Percentiles rank a stretch among this genome's conserved stretches.
These are phyloP conservation scores for Sphenodon punctatus DNA, from an alignment of 2,797 vertebrate species.

Conservation along the genomic window DNA sequence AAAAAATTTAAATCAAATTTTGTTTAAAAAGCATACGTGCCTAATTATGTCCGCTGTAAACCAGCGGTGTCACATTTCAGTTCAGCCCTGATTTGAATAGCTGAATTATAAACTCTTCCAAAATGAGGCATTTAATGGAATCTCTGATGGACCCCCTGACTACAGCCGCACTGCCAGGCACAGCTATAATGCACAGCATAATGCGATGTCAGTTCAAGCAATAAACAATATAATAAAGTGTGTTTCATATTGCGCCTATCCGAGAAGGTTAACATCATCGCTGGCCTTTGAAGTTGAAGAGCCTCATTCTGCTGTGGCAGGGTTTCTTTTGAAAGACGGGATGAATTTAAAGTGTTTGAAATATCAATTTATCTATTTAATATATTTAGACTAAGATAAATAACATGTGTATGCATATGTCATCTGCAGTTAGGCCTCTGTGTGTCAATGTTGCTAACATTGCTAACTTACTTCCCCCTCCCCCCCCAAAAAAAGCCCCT, in stretches of 20 bases:
- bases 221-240: not conserved
- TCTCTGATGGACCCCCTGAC: not conserved
- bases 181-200: not conserved
- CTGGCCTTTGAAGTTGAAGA: not conserved
- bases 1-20: not conserved
- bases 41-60: not conserved
- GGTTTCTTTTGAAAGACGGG: not conserved
- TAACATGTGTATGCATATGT: constrained; percentile 29
- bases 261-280: accelerated
- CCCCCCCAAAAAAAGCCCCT: too few species aligned
- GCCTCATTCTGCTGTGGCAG: not conserved
- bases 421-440: constrained; percentile 38
- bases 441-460: constrained; percentile 36
- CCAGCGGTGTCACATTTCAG: not conserved
- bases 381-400: constrained; percentile 44
- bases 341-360: constrained; percentile 7
- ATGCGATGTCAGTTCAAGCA: not conserved
- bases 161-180: not conserved
- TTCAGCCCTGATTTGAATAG: not conserved
- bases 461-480: constrained; percentile 6
- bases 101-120: not conserved
- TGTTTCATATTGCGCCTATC: accelerated
- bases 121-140: not conserved
- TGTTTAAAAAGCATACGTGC: not conserved
- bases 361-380: constrained; percentile 49